Conservation (phyloP, 53 echinoderm and acorn worm species). For the Astropecten irregularis region DNA sequence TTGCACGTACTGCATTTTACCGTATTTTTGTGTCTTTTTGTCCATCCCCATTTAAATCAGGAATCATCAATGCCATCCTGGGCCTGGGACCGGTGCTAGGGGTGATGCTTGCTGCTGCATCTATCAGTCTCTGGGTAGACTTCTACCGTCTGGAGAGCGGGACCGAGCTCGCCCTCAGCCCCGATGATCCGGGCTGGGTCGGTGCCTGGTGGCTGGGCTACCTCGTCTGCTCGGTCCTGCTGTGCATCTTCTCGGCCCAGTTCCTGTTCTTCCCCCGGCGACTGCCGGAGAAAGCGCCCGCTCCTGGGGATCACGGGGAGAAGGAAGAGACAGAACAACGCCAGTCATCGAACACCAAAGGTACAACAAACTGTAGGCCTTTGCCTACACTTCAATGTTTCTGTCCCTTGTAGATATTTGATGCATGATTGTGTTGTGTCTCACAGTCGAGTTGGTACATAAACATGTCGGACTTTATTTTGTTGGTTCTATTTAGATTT, state of each 20-base stretch:
- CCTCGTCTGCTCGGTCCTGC: neutral
- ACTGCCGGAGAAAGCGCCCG: neutral
- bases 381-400: neutral
- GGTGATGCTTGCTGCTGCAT: slow-evolving; percentile 14
- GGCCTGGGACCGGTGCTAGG: slow-evolving; percentile 8
- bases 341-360: neutral
- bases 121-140: slow-evolving; percentile 16
- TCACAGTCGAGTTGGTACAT: too few species aligned
- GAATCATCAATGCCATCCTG: slow-evolving; percentile 16
- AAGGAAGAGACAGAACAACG: neutral
- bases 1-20: too few species aligned
- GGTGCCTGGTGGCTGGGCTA: slow-evolving; percentile 26
- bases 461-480: too few species aligned
- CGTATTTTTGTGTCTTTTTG: too few species aligned
- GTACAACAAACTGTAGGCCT: neutral
- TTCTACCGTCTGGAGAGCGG: neutral
- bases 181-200: neutral
- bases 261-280: neutral
- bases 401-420: neutral
- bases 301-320: neutral
- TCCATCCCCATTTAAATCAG: too few species aligned
- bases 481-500: too few species aligned
- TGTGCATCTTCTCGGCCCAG: neutral
- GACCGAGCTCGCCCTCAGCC: neutral
- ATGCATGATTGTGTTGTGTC: too few species aligned